Conservation (phyloP, 1,140 invertebrate species). For the Caenorhabditis briggsae region DNA sequence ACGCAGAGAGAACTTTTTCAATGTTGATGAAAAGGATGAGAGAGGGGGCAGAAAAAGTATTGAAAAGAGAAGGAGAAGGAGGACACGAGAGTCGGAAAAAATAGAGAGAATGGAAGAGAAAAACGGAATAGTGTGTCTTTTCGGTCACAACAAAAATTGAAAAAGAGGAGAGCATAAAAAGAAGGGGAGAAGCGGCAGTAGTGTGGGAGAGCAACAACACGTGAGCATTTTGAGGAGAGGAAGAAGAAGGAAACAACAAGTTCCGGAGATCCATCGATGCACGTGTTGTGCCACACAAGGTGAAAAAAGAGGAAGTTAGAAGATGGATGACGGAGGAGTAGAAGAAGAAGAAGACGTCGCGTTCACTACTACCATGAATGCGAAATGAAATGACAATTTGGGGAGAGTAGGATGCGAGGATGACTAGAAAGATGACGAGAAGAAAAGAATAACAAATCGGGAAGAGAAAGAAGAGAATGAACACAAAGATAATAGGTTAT, state of each 20-base stretch:
- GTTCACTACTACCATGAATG: neutral
- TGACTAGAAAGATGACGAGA: neutral
- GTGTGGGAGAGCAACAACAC: neutral
- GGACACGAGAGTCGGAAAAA: neutral
- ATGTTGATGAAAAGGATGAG: neutral
- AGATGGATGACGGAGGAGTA: neutral
- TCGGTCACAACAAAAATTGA: conserved; percentile 43
- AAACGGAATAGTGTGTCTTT: neutral
- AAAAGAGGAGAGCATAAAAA: neutral
- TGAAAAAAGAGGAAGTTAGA: neutral
- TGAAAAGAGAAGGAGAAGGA: neutral
- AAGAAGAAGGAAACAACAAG: neutral
- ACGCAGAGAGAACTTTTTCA: neutral
- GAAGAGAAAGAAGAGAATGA: neutral
- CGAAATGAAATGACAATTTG: neutral
- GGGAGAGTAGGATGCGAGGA: neutral
- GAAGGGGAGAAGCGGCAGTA: neutral
- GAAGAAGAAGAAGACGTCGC: neutral
- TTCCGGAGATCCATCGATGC: neutral
- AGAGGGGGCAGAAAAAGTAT: neutral
- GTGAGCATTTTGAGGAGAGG: neutral
- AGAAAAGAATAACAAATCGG: neutral
- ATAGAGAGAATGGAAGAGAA: conserved; percentile 5
- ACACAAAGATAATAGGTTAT: neutral
- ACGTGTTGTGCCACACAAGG: neutral